Evolutionary conservation across 1,140 invertebrate genomes (phyloP).

Genomic region (Scaptomyza graminum): DNA sequence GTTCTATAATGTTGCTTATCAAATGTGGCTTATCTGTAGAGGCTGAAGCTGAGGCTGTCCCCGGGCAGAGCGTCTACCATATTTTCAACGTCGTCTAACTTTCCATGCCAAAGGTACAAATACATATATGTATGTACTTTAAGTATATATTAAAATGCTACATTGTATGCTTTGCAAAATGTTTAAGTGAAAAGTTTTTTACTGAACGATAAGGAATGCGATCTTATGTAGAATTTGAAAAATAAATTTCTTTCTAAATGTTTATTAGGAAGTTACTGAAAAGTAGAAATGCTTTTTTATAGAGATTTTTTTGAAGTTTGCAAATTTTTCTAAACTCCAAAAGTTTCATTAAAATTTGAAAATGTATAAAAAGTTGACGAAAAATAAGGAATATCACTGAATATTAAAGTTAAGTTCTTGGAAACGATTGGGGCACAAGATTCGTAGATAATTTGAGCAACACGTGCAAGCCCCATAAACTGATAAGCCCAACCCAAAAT

Average conservation of each 20-base stretch:
- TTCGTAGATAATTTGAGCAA: background rate
- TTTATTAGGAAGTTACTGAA: too few relatives aligned
- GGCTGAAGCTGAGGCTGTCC: slow-evolving; percentile 6
- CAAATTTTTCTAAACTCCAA: too few relatives aligned
- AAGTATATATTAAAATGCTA: background rate
- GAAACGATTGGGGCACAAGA: background rate
- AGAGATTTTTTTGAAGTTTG: too few relatives aligned
- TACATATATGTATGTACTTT: background rate
- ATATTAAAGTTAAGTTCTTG: too few relatives aligned
- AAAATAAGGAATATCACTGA: too few relatives aligned
- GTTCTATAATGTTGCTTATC: slow-evolving; percentile 11
- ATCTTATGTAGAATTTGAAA: slow-evolving; percentile 9
- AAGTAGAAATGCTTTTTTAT: too few relatives aligned
- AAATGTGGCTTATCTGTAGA: slow-evolving; percentile 6
- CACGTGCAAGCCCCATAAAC: background rate
- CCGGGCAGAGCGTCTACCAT: slow-evolving; percentile 5
- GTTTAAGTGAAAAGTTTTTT: slow-evolving; percentile 1
- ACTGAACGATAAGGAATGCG: slow-evolving; percentile 15
- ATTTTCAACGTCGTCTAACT: slow-evolving; percentile 28
- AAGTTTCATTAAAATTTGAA: too few relatives aligned
- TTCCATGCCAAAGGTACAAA: slow-evolving; percentile 1
- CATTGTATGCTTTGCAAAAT: slow-evolving; percentile 1
- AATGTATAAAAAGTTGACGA: too few relatives aligned
- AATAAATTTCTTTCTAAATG: too few relatives aligned
- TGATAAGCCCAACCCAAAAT: slow-evolving; percentile 14